Conservation (phyloP, 2,797 vertebrate species). For the Phrynocephalus forsythii region DNA sequence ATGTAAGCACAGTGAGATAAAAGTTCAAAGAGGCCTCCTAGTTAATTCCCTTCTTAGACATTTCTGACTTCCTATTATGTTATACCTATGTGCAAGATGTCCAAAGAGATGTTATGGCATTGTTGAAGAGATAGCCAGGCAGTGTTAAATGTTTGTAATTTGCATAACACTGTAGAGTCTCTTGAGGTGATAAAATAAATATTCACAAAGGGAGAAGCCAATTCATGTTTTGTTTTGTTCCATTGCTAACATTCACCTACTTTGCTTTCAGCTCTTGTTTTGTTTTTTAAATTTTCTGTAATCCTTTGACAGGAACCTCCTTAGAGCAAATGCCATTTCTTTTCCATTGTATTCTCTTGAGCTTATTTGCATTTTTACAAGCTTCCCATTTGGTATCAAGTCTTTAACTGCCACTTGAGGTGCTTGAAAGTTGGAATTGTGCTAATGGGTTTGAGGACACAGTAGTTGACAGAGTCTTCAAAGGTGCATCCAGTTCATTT, state of each 20-base stretch:
- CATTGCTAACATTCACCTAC: background rate
- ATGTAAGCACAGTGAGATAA: background rate
- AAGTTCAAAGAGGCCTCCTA: background rate
- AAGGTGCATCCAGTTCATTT: too few relatives aligned
- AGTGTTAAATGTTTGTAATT: too few relatives aligned
- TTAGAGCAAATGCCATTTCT: background rate
- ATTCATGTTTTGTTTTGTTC: conserved; percentile 3
- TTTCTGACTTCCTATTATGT: background rate
- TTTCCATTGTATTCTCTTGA: background rate
- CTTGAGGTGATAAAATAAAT: background rate
- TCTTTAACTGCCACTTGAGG: background rate
- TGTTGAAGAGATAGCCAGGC: too few relatives aligned
- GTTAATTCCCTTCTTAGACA: background rate
- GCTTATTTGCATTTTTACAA: background rate
- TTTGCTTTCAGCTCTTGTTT: background rate
- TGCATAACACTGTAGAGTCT: background rate
- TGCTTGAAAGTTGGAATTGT: background rate
- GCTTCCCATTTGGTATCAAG: background rate
- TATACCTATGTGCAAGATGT: background rate
- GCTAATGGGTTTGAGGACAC: background rate
- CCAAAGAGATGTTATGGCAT: background rate
- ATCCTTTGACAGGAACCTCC: too few relatives aligned
- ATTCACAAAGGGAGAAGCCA: background rate
- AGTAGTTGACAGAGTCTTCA: background rate
- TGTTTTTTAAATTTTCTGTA: background rate